These are phyloP conservation scores for Loxodonta africana DNA, from an alignment of 2,113 vertebrate genomes.

Conservation along the genomic window DNA sequence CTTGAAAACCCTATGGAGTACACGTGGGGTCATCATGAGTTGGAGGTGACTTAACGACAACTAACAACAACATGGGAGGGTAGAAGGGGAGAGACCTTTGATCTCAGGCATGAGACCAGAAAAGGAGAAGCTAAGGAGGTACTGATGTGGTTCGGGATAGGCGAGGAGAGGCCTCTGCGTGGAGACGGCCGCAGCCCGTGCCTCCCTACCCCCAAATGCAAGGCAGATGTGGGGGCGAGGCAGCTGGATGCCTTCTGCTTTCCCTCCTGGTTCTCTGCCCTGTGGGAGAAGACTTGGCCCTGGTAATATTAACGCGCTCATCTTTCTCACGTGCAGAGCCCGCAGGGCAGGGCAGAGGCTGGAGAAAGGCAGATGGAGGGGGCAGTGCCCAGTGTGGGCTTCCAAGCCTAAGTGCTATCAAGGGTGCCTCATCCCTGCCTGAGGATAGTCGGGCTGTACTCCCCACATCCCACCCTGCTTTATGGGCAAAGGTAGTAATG, in stretches of 20 bases:
- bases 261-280: constrained; percentile 5
- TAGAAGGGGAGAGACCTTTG: not conserved
- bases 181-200: not conserved
- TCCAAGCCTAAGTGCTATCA: not conserved
- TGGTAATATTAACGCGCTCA: not conserved
- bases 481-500: not conserved
- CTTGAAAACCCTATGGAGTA: not conserved
- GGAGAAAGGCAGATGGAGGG: not conserved
- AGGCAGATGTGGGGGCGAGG: not conserved
- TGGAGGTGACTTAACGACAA: not conserved
- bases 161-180: not conserved
- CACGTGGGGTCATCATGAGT: not conserved
- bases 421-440: not conserved
- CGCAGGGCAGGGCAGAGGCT: not conserved
- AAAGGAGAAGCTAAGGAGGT: not conserved
- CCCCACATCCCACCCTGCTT: not conserved
- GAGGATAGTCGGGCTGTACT: not conserved
- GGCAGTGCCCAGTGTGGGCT: not conserved
- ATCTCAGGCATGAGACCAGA: not conserved
- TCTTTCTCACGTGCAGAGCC: not conserved
- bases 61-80: not conserved
- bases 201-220: not conserved
- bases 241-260: not conserved
- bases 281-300: constrained; percentile 38
- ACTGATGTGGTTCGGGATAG: not conserved